Percentiles rank a stretch among this genome's conserved stretches.
phyloP scores from a whole-genome alignment of 2,797 vertebrate genomes.

The Sebastolobus alascanus region DNA sequence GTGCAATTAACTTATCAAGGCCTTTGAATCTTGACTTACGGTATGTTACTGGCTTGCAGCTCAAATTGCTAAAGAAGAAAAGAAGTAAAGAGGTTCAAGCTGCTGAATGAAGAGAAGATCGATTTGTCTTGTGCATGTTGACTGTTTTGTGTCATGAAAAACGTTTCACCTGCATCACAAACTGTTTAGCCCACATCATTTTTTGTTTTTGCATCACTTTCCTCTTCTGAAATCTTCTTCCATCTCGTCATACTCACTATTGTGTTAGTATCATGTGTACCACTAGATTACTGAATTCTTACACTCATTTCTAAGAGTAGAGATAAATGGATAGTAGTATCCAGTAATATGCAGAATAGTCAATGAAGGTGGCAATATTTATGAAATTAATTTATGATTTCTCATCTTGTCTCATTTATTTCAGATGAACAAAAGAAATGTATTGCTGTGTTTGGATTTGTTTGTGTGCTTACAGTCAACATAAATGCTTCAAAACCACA shows the following conservation, averaged over 20 bases:
- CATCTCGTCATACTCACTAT: slow-evolving; percentile 18
- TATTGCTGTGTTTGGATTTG: slow-evolving; percentile 10
- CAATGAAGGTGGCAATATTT: slow-evolving; percentile 9
- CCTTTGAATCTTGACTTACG: neutral
- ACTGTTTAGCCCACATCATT: slow-evolving; percentile 1
- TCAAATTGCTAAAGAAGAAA: slow-evolving; percentile 81
- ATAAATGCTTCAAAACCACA: slow-evolving; percentile 41
- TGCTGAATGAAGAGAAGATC: slow-evolving; percentile 24
- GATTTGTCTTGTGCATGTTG: slow-evolving; percentile 30
- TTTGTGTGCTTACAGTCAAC: slow-evolving; percentile 42
- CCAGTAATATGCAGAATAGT: neutral
- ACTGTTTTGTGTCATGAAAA: slow-evolving; percentile 31
- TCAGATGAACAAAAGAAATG: neutral
- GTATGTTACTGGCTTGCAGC: slow-evolving; percentile 72
- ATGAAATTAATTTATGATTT: slow-evolving; percentile 17
- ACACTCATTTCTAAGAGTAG: neutral
- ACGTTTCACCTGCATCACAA: slow-evolving; percentile 35
- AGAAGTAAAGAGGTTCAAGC: slow-evolving; percentile 57
- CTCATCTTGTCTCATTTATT: slow-evolving; percentile 1
- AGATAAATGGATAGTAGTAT: neutral
- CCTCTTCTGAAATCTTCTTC: slow-evolving; percentile 10
- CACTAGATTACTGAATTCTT: slow-evolving; percentile 4
- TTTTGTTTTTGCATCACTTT: slow-evolving; percentile 15
- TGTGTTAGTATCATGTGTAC: slow-evolving; percentile 27
- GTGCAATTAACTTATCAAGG: neutral